Percentiles rank a stretch among this genome's conserved stretches.
phyloP scores from a whole-genome alignment of 23 tunicate species.

The Styela clava region DNA sequence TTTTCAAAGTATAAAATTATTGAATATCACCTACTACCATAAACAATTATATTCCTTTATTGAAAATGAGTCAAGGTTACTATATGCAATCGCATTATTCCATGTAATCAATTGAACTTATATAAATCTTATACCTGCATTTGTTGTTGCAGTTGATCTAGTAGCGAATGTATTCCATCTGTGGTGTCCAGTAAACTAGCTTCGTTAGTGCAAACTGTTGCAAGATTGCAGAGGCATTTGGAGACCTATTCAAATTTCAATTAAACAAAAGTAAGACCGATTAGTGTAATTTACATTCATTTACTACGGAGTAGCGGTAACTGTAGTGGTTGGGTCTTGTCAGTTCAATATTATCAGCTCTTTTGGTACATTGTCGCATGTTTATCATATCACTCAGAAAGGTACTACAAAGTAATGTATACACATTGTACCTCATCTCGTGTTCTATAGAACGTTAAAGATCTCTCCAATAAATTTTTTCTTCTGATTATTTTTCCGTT shows the following conservation, averaged over 20 bases:
- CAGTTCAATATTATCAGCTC: no score
- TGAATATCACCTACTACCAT: no score
- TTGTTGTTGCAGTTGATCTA: conserved; percentile 41
- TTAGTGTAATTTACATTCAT: not conserved
- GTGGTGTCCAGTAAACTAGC: conserved; percentile 59
- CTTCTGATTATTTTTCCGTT: conserved; percentile 27
- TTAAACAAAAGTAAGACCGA: not conserved
- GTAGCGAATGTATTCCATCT: conserved; percentile 39
- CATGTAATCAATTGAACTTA: no score
- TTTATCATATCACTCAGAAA: no score
- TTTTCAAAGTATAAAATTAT: no score
- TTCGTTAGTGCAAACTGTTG: conserved; percentile 41
- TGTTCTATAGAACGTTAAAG: conserved; percentile 35
- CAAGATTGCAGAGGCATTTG: conserved; percentile 13
- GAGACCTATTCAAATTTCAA: conserved; percentile 28
- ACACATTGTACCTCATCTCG: conserved; percentile 49
- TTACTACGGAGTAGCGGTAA: not conserved
- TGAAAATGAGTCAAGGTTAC: no score
- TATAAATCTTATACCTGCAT: conserved; percentile 41
- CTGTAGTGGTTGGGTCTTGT: no score
- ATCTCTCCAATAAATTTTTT: conserved; percentile 33
- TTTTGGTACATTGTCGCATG: no score
- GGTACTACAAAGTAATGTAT: no score
- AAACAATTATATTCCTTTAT: no score
- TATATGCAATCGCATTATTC: no score